phyloP scores from a whole-genome alignment of 2,888 invertebrate genomes.

The Rotaria socialis region DNA sequence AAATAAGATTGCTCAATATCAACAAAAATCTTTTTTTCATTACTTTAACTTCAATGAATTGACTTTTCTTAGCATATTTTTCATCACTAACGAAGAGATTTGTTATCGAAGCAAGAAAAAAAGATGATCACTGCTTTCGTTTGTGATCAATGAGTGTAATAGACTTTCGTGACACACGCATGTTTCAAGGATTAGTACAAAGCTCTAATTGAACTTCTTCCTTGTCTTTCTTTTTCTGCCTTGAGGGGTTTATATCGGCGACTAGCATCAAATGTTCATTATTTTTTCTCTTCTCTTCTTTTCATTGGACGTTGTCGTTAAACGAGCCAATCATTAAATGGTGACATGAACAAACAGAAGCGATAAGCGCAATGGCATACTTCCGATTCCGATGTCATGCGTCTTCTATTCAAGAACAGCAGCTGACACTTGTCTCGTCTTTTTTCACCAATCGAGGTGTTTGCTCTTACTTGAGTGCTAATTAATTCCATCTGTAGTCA shows the following conservation, averaged over 20 bases:
- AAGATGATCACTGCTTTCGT: background rate
- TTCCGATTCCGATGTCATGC: background rate
- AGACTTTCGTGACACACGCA: background rate
- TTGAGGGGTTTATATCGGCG: background rate
- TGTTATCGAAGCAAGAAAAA: background rate
- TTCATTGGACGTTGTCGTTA: background rate
- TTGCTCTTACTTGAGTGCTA: constrained; percentile 5
- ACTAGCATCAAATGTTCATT: background rate
- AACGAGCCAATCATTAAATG: background rate
- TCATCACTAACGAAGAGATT: background rate
- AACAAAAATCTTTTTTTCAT: too few species aligned
- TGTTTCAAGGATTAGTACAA: background rate
- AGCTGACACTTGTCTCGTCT: background rate
- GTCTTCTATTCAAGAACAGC: background rate
- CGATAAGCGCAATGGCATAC: constrained; percentile 17
- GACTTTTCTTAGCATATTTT: background rate
- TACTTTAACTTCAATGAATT: background rate
- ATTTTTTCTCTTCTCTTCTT: background rate
- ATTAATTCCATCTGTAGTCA: constrained; percentile 1
- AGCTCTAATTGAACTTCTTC: background rate
- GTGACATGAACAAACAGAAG: background rate
- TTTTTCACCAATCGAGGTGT: background rate
- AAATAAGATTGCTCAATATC: too few species aligned
- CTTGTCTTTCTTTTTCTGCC: background rate
- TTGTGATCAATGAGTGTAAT: background rate